phyloP scores from a whole-genome alignment of 2,888 invertebrate genomes.

The Schrankia costaestrigalis region DNA sequence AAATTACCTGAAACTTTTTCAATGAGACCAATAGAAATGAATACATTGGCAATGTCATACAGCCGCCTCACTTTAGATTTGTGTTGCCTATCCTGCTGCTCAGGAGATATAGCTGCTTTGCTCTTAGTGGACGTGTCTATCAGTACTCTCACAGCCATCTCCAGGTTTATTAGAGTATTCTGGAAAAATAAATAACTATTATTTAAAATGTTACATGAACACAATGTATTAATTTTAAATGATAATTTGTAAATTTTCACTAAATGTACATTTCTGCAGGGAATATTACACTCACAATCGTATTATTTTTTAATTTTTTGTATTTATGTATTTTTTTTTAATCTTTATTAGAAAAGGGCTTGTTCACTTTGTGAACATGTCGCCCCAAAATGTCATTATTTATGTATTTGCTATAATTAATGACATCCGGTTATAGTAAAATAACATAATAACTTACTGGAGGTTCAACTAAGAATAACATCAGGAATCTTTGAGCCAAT shows the following conservation, averaged over 20 bases:
- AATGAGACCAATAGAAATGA: conserved; percentile 86
- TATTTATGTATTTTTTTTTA: no score
- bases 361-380: no score
- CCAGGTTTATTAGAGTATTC: conserved; percentile 84
- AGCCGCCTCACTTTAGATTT: conserved; percentile 86
- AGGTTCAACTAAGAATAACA: conserved; percentile 84
- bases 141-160: conserved; percentile 84
- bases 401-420: background rate
- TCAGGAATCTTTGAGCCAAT: conserved; percentile 85
- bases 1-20: conserved; percentile 83
- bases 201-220: no score
- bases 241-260: no score
- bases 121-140: conserved; percentile 75
- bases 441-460: conserved; percentile 67
- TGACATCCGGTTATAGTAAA: background rate
- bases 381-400: no score
- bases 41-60: conserved; percentile 89
- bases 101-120: conserved; percentile 72
- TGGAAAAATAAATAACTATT: conserved; percentile 41
- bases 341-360: no score
- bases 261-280: no score
- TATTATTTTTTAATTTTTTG: no score
- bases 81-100: conserved; percentile 77
- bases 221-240: no score
- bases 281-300: no score